Evolutionary conservation across 37 sponge, comb jelly and placozoan species (phyloP).

Genomic region (Bolinopsis microptera): DNA sequence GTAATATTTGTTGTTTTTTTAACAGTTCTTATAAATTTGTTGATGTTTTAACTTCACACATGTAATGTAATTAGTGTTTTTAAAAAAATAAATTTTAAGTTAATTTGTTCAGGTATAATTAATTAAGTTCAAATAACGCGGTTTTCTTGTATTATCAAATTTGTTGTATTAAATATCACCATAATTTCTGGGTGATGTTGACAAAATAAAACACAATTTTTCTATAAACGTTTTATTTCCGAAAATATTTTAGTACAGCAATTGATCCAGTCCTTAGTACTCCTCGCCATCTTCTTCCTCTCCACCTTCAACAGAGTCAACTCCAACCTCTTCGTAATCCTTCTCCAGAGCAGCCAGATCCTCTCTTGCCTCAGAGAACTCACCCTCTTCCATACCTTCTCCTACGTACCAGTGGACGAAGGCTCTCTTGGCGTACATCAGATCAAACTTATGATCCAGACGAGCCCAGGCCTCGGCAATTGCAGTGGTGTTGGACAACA

Average conservation of each 20-base stretch:
- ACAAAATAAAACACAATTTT: background rate
- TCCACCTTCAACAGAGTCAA: constrained; percentile 78
- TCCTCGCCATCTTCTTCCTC: constrained; percentile 68
- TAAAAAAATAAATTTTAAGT: too few species aligned
- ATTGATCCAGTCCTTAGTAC: background rate
- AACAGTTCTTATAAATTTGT: too few species aligned
- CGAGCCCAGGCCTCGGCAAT: constrained; percentile 94
- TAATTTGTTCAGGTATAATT: too few species aligned
- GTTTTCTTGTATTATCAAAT: too few species aligned
- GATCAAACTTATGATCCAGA: constrained; percentile 92
- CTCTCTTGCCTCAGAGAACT: constrained; percentile 91
- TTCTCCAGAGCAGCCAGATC: constrained; percentile 90
- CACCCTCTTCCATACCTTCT: constrained; percentile 95
- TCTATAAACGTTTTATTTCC: too few species aligned
- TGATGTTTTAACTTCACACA: too few species aligned
- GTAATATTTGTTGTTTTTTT: too few species aligned
- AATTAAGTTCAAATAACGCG: too few species aligned
- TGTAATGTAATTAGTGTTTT: too few species aligned
- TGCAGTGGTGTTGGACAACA: constrained; percentile 95
- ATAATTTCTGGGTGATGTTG: too few species aligned
- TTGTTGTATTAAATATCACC: too few species aligned
- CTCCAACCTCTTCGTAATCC: constrained; percentile 87
- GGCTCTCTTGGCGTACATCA: constrained; percentile 95
- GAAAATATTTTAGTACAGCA: background rate
- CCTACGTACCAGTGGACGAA: constrained; percentile 97